Percentiles rank a stretch among this genome's conserved stretches.
Conservation (phyloP, 1,140 invertebrate genomes). For the Cyclargus thomasi region DNA sequence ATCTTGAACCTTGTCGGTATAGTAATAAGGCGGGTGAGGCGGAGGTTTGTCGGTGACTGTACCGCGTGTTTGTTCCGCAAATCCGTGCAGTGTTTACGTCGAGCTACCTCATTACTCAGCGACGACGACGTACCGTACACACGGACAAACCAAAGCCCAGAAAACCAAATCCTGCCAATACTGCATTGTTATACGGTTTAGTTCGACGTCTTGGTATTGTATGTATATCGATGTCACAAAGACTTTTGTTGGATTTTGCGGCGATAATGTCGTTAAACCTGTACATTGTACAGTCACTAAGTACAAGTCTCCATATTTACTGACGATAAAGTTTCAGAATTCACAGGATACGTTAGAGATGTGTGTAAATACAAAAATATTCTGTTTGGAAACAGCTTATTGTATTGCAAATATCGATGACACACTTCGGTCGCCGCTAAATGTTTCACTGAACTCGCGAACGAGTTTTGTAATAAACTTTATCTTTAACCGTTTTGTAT, state of each 20-base stretch:
- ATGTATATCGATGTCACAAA: no score
- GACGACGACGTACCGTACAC: background rate
- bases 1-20: background rate
- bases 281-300: background rate
- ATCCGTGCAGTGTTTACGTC: background rate
- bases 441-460: background rate
- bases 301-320: background rate
- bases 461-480: background rate
- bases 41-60: background rate
- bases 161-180: background rate
- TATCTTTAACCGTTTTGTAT: background rate
- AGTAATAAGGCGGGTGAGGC: background rate
- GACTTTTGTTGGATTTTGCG: no score
- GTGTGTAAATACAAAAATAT: background rate
- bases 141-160: background rate
- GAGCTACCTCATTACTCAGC: background rate
- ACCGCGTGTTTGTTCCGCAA: background rate
- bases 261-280: no score
- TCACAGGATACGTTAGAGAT: background rate
- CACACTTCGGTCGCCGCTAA: background rate
- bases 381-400: background rate
- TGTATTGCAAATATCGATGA: constrained; percentile 3
- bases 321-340: background rate
- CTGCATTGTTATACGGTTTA: no score
- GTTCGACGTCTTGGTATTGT: no score